Evolutionary conservation across 2,797 vertebrate species (phyloP), one percentile per base, ranked within the genome.

Genomic region (Malacoraja senta): DNA sequence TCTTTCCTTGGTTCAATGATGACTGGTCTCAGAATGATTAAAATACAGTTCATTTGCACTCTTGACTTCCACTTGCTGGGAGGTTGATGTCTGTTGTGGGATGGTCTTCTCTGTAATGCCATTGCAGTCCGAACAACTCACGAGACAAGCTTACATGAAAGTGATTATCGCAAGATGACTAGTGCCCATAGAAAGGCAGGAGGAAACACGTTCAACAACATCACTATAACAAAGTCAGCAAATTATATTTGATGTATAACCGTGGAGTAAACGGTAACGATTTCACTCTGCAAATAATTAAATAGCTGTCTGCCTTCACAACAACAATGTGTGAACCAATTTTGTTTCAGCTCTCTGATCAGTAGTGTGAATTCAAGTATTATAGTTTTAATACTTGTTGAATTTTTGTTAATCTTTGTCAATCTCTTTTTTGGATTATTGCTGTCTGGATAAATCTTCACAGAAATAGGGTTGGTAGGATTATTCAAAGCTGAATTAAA

Each of bases 401-500:
- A 26, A 44, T 10, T 38, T 93, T 84, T 65, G n/a, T 58, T 35
- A 68, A 38, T 65, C 24, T 58, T 68, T 7, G n/a, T 92, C 76
- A 38, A 74, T 92, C 35, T 92, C 35, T 74, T 74, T 91, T 35
- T 76, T 92, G 71, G 71, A 92, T 58, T 76, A 92, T 72, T 92
- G 38, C 71, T 15, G 38, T 58, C 7, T 65, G 65, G 29, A 1
- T 76, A 92, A 92, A 92, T 76, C 90, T 92, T 74, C 38, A 24
- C 90, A 92, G 71, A 58, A 44, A 92, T 76, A 76, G 71, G 44
- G 72, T 92, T 92, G 72, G 90, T 92, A 26, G 65, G 71, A 92
- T 92, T 92, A 92, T n/a, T 92, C 38, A 92, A 92, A 92, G 90
- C 90, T 76, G 90, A 71, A 53, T 92, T 92, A 76, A 76, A 92